A percentile compares a stretch with the other conserved stretches of the same genome.
These are phyloP conservation scores for Apis mellifera DNA, from an alignment of 1,140 invertebrate species.

Conservation along the genomic window DNA sequence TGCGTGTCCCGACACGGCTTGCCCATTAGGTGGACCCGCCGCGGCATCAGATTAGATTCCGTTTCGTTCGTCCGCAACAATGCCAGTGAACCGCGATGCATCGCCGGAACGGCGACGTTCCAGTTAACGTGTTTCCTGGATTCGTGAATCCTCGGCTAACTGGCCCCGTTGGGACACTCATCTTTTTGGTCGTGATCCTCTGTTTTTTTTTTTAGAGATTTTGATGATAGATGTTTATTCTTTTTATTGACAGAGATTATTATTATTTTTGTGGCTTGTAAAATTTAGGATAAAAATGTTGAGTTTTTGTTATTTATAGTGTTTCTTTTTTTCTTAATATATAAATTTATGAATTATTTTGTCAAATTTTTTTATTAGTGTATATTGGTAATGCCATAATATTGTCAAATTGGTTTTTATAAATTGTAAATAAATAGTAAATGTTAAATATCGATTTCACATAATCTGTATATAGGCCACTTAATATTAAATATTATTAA, in stretches of 20 bases:
- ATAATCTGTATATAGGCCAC: no score
- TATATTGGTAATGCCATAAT: no score
- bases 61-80: slow-evolving; percentile 60
- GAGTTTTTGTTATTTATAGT: no score
- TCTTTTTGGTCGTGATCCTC: background rate
- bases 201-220: background rate
- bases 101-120: slow-evolving; percentile 43
- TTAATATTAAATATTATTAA: no score
- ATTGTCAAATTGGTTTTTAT: no score
- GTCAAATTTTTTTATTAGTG: no score
- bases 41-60: slow-evolving; percentile 79
- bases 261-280: no score
- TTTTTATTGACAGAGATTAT: background rate
- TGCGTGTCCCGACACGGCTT: slow-evolving; percentile 79
- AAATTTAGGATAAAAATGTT: no score
- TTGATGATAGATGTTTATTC: background rate
- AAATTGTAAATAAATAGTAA: no score
- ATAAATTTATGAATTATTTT: no score
- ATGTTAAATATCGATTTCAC: no score
- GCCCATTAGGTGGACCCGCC: slow-evolving; percentile 77
- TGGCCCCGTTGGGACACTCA: background rate
- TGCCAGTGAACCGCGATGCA: slow-evolving; percentile 56
- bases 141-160: slow-evolving; percentile 37
- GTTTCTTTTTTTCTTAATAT: no score
- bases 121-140: slow-evolving; percentile 51